Evolutionary conservation across 2,888 invertebrate species (phyloP).

Genomic region (Lymantria monacha): DNA sequence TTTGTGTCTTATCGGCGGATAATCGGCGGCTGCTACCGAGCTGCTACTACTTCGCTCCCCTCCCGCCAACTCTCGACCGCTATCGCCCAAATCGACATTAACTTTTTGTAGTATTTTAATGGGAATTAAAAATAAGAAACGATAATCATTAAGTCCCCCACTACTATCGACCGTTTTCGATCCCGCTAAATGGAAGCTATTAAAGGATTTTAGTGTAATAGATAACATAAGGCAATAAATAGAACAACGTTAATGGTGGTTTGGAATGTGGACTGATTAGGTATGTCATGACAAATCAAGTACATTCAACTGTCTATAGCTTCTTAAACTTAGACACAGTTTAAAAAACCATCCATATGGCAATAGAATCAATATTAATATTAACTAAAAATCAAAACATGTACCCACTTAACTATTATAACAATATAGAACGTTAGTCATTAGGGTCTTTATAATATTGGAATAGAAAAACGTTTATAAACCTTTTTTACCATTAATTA

Average conservation of each 20-base stretch:
- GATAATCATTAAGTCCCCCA: slow-evolving; percentile 47
- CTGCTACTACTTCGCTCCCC: slow-evolving; percentile 41
- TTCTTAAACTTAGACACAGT: not conserved
- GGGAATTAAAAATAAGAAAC: slow-evolving; percentile 62
- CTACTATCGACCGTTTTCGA: slow-evolving; percentile 44
- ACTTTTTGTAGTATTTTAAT: slow-evolving; percentile 64
- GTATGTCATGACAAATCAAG: not conserved
- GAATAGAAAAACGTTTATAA: too few relatives aligned
- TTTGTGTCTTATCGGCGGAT: slow-evolving; percentile 77
- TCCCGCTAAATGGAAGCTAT: slow-evolving; percentile 57
- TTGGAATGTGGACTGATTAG: slow-evolving; percentile 19
- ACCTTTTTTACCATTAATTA: too few relatives aligned
- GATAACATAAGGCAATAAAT: slow-evolving; percentile 48
- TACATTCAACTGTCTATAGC: not conserved
- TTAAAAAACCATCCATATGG: too few relatives aligned
- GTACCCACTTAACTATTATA: too few relatives aligned
- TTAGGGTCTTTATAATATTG: too few relatives aligned
- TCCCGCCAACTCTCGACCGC: slow-evolving; percentile 27
- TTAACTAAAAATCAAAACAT: too few relatives aligned
- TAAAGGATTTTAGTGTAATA: slow-evolving; percentile 55
- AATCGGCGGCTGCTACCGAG: slow-evolving; percentile 75
- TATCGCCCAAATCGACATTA: slow-evolving; percentile 55
- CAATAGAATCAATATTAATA: too few relatives aligned
- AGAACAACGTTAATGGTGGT: slow-evolving; percentile 16
- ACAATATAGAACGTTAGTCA: too few relatives aligned